These are phyloP conservation scores for Goniozus legneri DNA, from an alignment of 1,140 invertebrate genomes.

Conservation along the genomic window DNA sequence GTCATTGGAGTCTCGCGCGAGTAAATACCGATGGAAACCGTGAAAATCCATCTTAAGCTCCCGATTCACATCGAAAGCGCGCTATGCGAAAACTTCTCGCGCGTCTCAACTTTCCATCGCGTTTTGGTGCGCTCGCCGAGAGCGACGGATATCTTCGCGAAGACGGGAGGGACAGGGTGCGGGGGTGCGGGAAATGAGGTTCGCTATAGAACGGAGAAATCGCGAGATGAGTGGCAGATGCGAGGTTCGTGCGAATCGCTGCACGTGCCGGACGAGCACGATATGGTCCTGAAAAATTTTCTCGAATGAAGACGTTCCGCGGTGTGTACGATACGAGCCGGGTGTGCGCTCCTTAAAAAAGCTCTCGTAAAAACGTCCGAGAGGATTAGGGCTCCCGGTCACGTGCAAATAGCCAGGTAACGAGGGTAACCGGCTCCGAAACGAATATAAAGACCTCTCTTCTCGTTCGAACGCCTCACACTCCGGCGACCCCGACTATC, in stretches of 20 bases:
- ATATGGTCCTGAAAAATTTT: slow-evolving; percentile 30
- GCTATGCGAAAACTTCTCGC: slow-evolving; percentile 17
- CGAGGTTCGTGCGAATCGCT: slow-evolving; percentile 17
- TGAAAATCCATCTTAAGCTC: too few relatives aligned
- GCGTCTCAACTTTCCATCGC: too few relatives aligned
- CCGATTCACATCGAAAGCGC: too few relatives aligned
- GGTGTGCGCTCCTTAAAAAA: slow-evolving; percentile 17
- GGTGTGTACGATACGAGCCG: slow-evolving; percentile 6
- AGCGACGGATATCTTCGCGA: too few relatives aligned
- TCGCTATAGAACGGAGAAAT: background rate
- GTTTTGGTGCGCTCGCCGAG: too few relatives aligned
- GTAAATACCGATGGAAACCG: too few relatives aligned
- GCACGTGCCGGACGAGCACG: slow-evolving; percentile 21
- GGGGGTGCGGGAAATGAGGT: too few relatives aligned
- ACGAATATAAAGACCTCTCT: too few relatives aligned
- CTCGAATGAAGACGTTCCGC: slow-evolving; percentile 15
- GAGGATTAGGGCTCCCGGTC: slow-evolving; percentile 18
- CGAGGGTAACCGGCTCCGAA: slow-evolving; percentile 1
- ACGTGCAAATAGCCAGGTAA: slow-evolving; percentile 19
- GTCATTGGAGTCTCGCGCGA: too few relatives aligned
- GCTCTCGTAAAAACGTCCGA: slow-evolving; percentile 21
- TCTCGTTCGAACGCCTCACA: too few relatives aligned
- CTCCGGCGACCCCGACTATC: too few relatives aligned
- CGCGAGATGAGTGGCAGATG: background rate
- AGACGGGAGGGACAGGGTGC: too few relatives aligned